Conservation (phyloP, 2,797 vertebrate genomes). For the Columba guinea region DNA sequence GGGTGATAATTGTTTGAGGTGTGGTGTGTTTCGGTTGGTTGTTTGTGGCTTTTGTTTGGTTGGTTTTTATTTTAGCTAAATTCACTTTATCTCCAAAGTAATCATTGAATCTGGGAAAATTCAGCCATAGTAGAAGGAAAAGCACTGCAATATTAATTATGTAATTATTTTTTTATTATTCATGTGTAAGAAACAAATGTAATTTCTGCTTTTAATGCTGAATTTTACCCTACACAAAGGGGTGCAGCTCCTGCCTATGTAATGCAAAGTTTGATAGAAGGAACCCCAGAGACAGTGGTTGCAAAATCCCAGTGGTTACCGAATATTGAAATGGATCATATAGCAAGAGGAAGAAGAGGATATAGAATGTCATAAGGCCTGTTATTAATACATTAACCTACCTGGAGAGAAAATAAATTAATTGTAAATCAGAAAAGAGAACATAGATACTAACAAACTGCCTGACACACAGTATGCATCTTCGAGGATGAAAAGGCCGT, state of each 20-base stretch:
- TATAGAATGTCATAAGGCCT: neutral
- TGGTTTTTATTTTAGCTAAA: neutral
- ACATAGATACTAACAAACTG: neutral
- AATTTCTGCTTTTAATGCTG: neutral
- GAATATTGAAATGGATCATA: neutral
- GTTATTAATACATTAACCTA: neutral
- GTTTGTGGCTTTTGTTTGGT: neutral
- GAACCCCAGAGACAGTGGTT: neutral
- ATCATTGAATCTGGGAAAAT: neutral
- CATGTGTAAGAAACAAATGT: neutral
- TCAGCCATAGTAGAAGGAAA: neutral
- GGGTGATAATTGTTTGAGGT: neutral
- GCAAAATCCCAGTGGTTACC: neutral
- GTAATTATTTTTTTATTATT: constrained; percentile 5
- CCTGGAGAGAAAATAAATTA: neutral
- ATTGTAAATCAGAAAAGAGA: neutral
- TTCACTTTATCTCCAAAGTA: neutral
- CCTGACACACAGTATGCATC: neutral
- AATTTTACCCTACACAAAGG: neutral
- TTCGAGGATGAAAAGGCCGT: neutral
- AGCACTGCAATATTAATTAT: neutral
- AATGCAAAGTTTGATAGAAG: neutral
- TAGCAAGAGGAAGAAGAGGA: neutral
- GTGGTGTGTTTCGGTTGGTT: too few species aligned
- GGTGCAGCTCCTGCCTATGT: neutral